Evolutionary conservation across 2,113 vertebrate genomes (phyloP), one percentile per base, ranked within the genome.

Genomic region (Neomonachus schauinslandi): DNA sequence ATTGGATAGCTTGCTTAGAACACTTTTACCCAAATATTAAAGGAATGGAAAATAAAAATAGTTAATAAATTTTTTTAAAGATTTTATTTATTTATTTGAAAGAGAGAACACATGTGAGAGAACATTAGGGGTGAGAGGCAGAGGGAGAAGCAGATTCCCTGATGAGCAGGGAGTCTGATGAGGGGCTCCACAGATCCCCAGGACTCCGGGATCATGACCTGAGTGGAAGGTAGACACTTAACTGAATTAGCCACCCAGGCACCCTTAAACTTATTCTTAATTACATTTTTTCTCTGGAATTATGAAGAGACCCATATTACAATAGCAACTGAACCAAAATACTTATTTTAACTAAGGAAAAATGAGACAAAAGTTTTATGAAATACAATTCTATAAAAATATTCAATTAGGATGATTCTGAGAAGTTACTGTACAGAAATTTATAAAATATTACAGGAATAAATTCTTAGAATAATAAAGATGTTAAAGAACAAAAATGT

Each of bases 321-420:
- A 76, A 94, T 24, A 94, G 33, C 12, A 76, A 77, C 33, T 77
- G 10, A 89, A 81, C 6, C 16, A 94, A 85, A 76, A 82, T n/a
- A 69, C 63, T 85, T n/a, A 91, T 55, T 5, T 85, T 95, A 74
- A 74, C 63, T 69, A 79, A 82, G 65, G 12, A 82, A 59, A 65
- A 89, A 51, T 33, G 21, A 89, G 55, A 79, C 11, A 67, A 69
- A 51, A 79, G 13, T 89, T 76, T 80, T 81, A 26, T 39, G 67
- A 97, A 94, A 91, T 96, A 22, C 11, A 83, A 36, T 12, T 39
- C 46, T 81, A 51, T 89, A 51, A 95, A 94, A 96, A 61, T 19
- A 57, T 72, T 65, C 36, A 79, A 59, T 42, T 93, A 91, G 46
- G 33, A 72, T 84, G 15, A 61, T 2, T 84, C 16, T 81, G 36